A percentile compares a stretch with the other conserved stretches of the same genome.
Conservation (phyloP, 2,113 vertebrate genomes). For the Lynx canadensis region DNA sequence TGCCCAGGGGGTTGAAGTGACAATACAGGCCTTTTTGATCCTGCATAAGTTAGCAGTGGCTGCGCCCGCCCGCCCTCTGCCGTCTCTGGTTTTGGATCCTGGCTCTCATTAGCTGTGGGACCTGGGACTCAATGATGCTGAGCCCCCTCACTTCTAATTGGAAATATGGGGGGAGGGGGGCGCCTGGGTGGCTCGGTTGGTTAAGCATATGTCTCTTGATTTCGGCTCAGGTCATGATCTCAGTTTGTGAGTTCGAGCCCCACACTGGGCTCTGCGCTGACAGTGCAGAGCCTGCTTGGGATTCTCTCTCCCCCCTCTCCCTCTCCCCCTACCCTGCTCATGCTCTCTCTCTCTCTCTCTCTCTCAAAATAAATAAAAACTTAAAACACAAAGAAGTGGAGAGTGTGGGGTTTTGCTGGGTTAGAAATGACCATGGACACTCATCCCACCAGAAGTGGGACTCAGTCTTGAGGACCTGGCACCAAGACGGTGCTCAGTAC, state of each 20-base stretch:
- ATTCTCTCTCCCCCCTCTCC: too few species aligned
- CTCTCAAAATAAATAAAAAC: too few species aligned
- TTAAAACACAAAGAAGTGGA: not conserved
- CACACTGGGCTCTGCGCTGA: too few species aligned
- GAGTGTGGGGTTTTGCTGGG: too few species aligned
- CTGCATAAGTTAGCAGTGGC: not conserved
- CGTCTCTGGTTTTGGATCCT: not conserved
- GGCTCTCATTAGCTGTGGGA: not conserved
- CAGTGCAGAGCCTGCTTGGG: too few species aligned
- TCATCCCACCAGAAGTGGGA: not conserved
- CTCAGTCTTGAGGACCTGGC: not conserved
- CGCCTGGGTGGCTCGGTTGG: too few species aligned
- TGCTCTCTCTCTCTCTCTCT: too few species aligned
- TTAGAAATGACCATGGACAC: not conserved
- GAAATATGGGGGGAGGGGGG: not conserved
- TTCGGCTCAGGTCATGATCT: too few species aligned
- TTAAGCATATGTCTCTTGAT: too few species aligned
- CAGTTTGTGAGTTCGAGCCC: too few species aligned
- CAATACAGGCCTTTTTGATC: not conserved
- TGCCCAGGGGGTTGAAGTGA: not conserved
- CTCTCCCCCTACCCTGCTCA: too few species aligned
- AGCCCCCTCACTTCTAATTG: not conserved
- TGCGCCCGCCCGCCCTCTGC: fast-evolving
- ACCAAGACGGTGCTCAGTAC: not conserved
- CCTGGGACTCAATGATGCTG: not conserved